These are phyloP conservation scores for Stenurella melanura DNA, from an alignment of 2,888 invertebrate species.

Conservation along the genomic window DNA sequence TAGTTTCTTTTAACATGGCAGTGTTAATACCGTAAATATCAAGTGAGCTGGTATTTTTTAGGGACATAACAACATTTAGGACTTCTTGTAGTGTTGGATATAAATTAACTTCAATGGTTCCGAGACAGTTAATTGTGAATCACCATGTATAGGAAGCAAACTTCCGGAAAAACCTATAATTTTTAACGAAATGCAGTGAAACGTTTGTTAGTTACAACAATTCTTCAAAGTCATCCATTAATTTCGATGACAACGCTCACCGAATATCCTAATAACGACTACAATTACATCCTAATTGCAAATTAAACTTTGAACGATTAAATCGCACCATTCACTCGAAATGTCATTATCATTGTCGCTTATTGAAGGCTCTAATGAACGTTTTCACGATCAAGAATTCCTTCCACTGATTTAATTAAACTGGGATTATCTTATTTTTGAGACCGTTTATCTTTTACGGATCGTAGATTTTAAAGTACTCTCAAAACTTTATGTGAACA, in stretches of 20 bases:
- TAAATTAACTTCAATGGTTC: too few relatives aligned
- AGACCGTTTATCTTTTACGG: constrained; percentile 62
- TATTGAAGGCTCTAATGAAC: constrained; percentile 63
- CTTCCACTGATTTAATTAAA: constrained; percentile 63
- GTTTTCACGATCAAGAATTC: constrained; percentile 59
- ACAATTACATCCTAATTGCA: constrained; percentile 67
- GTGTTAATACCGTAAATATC: too few relatives aligned
- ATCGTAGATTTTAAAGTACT: constrained; percentile 52
- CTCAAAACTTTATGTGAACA: constrained; percentile 15
- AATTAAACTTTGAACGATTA: constrained; percentile 67
- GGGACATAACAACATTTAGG: too few relatives aligned
- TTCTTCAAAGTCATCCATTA: constrained; percentile 53
- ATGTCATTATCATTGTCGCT: constrained; percentile 65
- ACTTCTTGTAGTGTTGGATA: too few relatives aligned
- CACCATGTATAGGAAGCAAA: not conserved
- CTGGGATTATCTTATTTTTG: constrained; percentile 63
- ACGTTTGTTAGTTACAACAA: constrained; percentile 30
- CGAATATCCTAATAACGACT: constrained; percentile 62
- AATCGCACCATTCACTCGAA: constrained; percentile 64
- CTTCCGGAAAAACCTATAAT: not conserved
- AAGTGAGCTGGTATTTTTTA: too few relatives aligned
- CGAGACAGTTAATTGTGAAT: not conserved
- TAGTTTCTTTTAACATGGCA: too few relatives aligned
- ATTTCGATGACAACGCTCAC: constrained; percentile 55
- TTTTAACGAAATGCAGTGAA: not conserved